phyloP scores from a whole-genome alignment of 1,140 invertebrate genomes.

The Dendroctonus valens region DNA sequence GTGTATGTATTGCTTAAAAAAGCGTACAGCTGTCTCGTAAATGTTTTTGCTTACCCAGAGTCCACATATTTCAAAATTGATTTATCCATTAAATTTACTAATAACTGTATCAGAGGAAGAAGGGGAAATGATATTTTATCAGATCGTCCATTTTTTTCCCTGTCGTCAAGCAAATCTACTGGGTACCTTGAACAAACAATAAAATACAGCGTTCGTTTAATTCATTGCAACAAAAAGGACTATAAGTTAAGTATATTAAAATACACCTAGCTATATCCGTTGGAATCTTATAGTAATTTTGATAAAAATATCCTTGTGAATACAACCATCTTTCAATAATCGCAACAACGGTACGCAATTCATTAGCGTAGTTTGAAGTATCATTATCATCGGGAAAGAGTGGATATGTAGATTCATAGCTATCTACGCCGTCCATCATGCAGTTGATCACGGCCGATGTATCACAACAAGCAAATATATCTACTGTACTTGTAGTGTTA shows the following conservation, averaged over 20 bases:
- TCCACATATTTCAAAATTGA: conserved; percentile 28
- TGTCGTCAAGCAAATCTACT: conserved; percentile 5
- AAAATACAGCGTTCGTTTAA: no score
- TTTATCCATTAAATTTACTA: conserved; percentile 26
- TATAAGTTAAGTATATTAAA: no score
- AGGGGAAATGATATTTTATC: neutral
- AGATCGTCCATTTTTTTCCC: neutral
- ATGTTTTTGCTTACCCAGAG: conserved; percentile 19
- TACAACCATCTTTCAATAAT: conserved; percentile 32
- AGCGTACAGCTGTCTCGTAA: no score
- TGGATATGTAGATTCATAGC: conserved; percentile 15
- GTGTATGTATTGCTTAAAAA: no score
- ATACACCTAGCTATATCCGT: conserved; percentile 25
- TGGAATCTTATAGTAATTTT: conserved; percentile 31
- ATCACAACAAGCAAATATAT: conserved; percentile 8
- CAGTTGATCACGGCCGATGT: conserved; percentile 10
- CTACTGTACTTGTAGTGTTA: neutral
- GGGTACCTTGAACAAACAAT: conserved; percentile 21
- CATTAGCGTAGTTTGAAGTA: conserved; percentile 26
- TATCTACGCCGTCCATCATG: neutral
- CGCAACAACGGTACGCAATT: conserved; percentile 1
- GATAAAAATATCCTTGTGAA: conserved; percentile 32
- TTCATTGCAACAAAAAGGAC: no score
- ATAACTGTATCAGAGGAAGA: conserved; percentile 24
- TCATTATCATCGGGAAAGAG: conserved; percentile 10